These are phyloP conservation scores for Prionchulus punctatus DNA, from an alignment of 2,888 invertebrate genomes.

Conservation along the genomic window DNA sequence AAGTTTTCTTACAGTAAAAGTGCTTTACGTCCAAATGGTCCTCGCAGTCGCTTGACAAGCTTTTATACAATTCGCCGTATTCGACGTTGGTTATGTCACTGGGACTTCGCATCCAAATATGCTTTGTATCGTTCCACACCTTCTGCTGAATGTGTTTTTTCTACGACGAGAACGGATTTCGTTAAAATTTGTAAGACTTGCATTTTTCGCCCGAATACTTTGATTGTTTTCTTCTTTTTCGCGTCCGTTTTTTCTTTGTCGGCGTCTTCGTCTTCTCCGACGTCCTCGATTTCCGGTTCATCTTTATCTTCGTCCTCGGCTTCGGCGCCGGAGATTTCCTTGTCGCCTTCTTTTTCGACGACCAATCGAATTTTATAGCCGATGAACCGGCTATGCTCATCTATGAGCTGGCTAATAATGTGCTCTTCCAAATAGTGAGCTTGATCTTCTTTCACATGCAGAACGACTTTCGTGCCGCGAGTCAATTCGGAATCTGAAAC, in stretches of 20 bases:
- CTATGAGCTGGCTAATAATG: constrained; percentile 87
- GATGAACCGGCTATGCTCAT: constrained; percentile 97
- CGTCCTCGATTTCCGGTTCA: constrained; percentile 54
- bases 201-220: constrained; percentile 19
- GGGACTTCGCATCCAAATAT: constrained; percentile 42
- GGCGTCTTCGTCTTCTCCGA: constrained; percentile 46
- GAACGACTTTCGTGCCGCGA: constrained; percentile 81
- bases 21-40: constrained; percentile 43
- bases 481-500: constrained; percentile 29
- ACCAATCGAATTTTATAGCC: constrained; percentile 90
- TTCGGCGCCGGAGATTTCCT: constrained; percentile 84
- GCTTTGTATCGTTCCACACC: constrained; percentile 70
- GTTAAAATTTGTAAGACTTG: constrained; percentile 1
- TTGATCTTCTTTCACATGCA: constrained; percentile 89
- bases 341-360: constrained; percentile 89
- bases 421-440: constrained; percentile 81
- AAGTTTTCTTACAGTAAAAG: constrained; percentile 63
- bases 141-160: constrained; percentile 97
- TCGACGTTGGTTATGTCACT: constrained; percentile 41
- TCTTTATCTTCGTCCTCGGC: constrained; percentile 48
- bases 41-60: constrained; percentile 42
- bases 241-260: constrained; percentile 42
- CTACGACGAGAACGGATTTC: constrained; percentile 35
- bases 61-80: constrained; percentile 41
- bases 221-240: constrained; percentile 91